A percentile compares a stretch with the other conserved stretches of the same genome.
These are phyloP conservation scores for Saguinus midas DNA, from an alignment of 2,113 vertebrate genomes.

Conservation along the genomic window DNA sequence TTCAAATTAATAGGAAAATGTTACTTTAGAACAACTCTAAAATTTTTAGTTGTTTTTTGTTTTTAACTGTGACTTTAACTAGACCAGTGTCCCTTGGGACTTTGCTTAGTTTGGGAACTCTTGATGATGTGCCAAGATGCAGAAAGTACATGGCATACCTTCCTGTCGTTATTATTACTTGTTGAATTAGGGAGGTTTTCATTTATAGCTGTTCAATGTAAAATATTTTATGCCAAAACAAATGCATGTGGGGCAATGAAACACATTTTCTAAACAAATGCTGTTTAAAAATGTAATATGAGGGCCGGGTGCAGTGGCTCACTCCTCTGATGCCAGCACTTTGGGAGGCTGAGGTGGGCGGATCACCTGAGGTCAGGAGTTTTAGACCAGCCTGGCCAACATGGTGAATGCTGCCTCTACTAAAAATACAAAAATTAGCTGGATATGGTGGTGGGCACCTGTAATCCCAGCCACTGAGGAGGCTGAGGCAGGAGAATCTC, in stretches of 20 bases:
- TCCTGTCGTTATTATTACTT: background rate
- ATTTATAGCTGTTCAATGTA: background rate
- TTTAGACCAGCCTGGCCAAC: too few relatives aligned
- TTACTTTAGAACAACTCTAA: slow-evolving; percentile 13
- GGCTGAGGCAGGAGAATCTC: too few relatives aligned
- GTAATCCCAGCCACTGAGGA: too few relatives aligned
- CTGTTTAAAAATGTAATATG: background rate
- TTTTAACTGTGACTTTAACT: background rate
- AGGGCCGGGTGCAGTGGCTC: background rate
- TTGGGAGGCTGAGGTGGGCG: too few relatives aligned
- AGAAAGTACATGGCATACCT: background rate
- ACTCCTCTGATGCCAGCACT: too few relatives aligned
- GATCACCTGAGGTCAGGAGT: too few relatives aligned
- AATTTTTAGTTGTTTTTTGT: background rate
- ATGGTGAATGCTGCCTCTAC: too few relatives aligned
- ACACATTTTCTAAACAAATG: slow-evolving; percentile 3
- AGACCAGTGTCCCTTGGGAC: background rate
- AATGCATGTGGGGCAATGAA: background rate
- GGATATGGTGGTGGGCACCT: too few relatives aligned
- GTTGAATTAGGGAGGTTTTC: background rate
- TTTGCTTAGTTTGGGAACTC: background rate
- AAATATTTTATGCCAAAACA: background rate
- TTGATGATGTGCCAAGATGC: background rate
- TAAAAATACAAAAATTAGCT: too few relatives aligned
- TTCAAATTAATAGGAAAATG: background rate